A percentile compares a stretch with the other conserved stretches of the same genome.
Conservation (phyloP, 2,113 vertebrate genomes). For the Clarias gariepinus region DNA sequence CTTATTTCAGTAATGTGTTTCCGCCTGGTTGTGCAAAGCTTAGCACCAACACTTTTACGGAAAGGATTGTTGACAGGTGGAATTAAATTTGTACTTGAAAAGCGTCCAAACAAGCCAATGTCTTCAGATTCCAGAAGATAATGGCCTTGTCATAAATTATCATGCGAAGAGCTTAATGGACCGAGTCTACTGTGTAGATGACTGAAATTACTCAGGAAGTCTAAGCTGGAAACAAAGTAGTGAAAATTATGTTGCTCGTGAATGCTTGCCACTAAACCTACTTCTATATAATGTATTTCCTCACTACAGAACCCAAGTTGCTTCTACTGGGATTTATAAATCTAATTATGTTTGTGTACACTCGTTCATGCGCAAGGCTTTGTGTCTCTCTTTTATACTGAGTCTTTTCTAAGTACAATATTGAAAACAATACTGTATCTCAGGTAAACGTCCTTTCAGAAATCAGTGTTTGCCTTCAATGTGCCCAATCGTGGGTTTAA, state of each 20-base stretch:
- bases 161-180: constrained; percentile 55
- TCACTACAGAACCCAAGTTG: not conserved
- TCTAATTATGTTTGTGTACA: not conserved
- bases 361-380: constrained; percentile 55
- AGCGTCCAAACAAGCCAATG: constrained; percentile 62
- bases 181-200: constrained; percentile 54
- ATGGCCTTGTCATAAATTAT: constrained; percentile 61
- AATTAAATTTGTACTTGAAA: constrained; percentile 72
- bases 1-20: constrained; percentile 67
- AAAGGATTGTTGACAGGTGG: constrained; percentile 54
- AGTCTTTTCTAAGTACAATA: not conserved
- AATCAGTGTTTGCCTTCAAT: not conserved
- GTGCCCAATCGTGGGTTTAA: not conserved
- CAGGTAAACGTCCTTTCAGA: not conserved
- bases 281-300: not conserved
- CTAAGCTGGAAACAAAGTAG: constrained; percentile 39
- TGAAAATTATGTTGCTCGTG: constrained; percentile 20
- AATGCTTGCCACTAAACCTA: not conserved
- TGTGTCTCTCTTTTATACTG: not conserved
- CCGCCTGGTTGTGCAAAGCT: constrained; percentile 59
- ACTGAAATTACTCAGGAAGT: constrained; percentile 50
- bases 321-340: not conserved
- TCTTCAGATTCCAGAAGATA: constrained; percentile 55
- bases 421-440: not conserved
- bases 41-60: constrained; percentile 63